Evolutionary conservation across 2,888 invertebrate species (phyloP).

Genomic region (Caenorhabditis japonica): DNA sequence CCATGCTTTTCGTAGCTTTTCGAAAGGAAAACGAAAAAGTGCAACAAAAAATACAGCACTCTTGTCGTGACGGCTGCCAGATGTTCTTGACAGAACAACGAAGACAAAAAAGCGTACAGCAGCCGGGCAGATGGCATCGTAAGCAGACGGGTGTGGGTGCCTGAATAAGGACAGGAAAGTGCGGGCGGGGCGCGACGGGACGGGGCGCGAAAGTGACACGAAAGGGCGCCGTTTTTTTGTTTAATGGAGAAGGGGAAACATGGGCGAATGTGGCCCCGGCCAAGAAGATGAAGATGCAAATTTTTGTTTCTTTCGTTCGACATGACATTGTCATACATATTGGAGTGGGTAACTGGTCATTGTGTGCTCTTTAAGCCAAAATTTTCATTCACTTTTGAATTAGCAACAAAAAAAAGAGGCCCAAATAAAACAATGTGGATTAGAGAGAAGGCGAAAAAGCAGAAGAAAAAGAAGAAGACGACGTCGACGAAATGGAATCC

Average conservation of each 20-base stretch:
- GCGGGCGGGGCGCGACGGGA: no score
- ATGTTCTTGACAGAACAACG: constrained; percentile 17
- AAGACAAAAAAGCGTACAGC: no score
- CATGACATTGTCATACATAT: constrained; percentile 46
- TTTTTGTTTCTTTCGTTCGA: constrained; percentile 26
- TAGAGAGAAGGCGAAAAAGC: constrained; percentile 28
- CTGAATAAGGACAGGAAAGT: constrained; percentile 20
- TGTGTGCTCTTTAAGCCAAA: no score
- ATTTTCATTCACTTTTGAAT: no score
- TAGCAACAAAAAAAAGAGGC: no score
- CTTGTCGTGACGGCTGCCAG: constrained; percentile 10
- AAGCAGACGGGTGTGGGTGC: not conserved
- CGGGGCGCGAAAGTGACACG: constrained; percentile 37
- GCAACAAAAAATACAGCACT: constrained; percentile 32
- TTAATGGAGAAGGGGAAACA: constrained; percentile 35
- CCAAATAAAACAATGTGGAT: no score
- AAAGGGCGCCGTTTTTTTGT: constrained; percentile 27
- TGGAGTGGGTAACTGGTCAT: constrained; percentile 45
- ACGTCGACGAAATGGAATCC: constrained; percentile 29
- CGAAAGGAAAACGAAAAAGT: constrained; percentile 3
- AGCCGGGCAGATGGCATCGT: constrained; percentile 27
- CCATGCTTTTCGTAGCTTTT: no score
- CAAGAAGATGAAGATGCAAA: constrained; percentile 27
- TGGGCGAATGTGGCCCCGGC: constrained; percentile 11
- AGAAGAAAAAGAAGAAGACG: constrained; percentile 28